Conservation (phyloP, 2,797 vertebrate species). For the Acomys russatus region DNA sequence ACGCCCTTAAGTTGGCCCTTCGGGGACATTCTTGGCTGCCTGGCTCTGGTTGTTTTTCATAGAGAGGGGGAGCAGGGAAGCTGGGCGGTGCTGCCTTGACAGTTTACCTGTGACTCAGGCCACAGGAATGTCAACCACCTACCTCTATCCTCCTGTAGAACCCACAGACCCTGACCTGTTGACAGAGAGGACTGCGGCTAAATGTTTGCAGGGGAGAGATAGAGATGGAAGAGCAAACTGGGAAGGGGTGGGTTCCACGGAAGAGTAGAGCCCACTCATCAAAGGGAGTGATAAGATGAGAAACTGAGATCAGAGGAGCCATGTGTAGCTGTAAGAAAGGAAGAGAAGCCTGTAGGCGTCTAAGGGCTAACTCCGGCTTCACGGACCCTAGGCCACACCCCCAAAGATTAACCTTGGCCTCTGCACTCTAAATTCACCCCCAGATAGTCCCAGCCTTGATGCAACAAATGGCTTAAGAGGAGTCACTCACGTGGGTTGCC, state of each 20-base stretch:
- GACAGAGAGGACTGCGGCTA: background rate
- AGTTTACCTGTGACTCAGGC: conserved; percentile 58
- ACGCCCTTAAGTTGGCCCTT: background rate
- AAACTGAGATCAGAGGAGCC: background rate
- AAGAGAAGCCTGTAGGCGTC: accelerated
- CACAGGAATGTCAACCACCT: background rate
- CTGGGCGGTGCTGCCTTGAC: background rate
- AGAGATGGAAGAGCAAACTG: too few species aligned
- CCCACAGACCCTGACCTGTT: background rate
- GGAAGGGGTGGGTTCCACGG: background rate
- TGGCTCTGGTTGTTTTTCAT: background rate
- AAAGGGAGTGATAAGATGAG: background rate
- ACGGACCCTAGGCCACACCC: too few species aligned
- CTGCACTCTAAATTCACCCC: background rate
- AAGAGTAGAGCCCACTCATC: background rate
- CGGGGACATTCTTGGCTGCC: conserved; percentile 59
- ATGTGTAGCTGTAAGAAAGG: accelerated
- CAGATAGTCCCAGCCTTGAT: background rate
- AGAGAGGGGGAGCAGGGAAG: background rate
- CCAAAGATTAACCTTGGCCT: background rate
- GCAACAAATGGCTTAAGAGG: background rate
- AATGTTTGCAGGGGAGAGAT: too few species aligned
- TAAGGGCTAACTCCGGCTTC: background rate
- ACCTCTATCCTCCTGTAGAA: background rate
- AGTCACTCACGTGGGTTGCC: background rate